Conservation (phyloP, 2,113 vertebrate genomes). For the Solenodon paradoxus region DNA sequence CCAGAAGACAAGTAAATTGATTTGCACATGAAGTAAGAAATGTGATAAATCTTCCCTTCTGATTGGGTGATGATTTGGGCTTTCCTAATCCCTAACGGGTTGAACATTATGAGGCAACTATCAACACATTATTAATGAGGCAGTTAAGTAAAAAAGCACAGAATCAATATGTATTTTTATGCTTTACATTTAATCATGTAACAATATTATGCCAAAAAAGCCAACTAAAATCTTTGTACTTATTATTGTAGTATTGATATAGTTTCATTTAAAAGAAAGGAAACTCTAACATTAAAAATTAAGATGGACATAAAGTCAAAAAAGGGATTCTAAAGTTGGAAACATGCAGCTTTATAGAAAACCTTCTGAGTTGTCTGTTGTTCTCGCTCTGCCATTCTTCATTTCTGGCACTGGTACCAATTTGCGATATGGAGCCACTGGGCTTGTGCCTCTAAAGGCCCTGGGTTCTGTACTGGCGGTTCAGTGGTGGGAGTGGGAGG, state of each 20-base stretch:
- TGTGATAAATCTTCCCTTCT: not conserved
- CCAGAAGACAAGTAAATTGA: not conserved
- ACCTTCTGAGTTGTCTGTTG: not conserved
- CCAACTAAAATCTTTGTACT: not conserved
- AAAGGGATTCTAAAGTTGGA: not conserved
- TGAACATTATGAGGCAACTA: not conserved
- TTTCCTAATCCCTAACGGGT: not conserved
- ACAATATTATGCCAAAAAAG: not conserved
- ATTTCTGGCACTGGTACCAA: not conserved
- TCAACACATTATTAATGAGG: not conserved
- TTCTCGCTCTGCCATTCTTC: not conserved
- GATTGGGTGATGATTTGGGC: not conserved
- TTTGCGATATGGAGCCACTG: not conserved
- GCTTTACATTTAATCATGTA: not conserved
- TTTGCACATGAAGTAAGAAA: not conserved
- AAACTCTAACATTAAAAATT: not conserved
- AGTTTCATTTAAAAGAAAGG: not conserved
- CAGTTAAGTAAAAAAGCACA: not conserved
- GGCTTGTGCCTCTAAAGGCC: not conserved
- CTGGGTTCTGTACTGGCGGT: too few species aligned
- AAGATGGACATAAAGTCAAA: not conserved
- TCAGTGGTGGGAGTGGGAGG: too few species aligned
- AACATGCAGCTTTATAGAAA: not conserved
- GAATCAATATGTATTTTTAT: not conserved
- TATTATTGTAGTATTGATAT: not conserved